Conservation (phyloP, 2,888 invertebrate genomes). For the Rotaria macrura region DNA sequence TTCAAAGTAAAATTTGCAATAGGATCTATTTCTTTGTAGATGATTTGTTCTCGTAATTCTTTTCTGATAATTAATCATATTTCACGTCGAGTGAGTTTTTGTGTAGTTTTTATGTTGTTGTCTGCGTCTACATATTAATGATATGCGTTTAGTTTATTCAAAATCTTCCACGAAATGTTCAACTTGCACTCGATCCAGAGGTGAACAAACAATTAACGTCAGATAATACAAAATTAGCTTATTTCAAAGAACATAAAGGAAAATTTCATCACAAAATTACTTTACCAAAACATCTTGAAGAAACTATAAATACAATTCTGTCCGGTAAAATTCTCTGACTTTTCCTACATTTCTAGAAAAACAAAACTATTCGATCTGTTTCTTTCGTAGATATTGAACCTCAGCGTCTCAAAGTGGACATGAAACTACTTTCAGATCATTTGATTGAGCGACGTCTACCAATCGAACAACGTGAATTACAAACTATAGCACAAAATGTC, state of each 20-base stretch:
- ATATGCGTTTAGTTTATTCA: neutral
- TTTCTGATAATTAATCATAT: neutral
- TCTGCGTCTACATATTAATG: neutral
- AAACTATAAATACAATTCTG: conserved; percentile 26
- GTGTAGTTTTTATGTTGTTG: too few species aligned
- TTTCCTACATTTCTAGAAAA: neutral
- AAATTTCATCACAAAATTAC: conserved; percentile 24
- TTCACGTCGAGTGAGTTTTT: neutral
- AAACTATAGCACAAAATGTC: conserved; percentile 18
- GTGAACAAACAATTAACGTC: neutral
- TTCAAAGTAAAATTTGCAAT: neutral
- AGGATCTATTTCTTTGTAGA: neutral
- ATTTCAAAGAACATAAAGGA: conserved; percentile 27
- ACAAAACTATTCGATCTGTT: too few species aligned
- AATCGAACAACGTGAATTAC: conserved; percentile 24
- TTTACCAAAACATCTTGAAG: conserved; percentile 25
- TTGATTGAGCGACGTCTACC: conserved; percentile 11
- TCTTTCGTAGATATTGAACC: conserved; percentile 20
- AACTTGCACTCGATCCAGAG: conserved; percentile 16
- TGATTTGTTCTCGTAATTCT: neutral
- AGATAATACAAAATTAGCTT: neutral
- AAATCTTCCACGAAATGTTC: conserved; percentile 14
- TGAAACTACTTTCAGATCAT: conserved; percentile 16
- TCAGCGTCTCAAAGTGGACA: neutral
- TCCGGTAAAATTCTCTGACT: neutral